A percentile compares a stretch with the other conserved stretches of the same genome.
These are phyloP conservation scores for Bathybates hornii DNA, from an alignment of 2,113 vertebrate genomes.

Conservation along the genomic window DNA sequence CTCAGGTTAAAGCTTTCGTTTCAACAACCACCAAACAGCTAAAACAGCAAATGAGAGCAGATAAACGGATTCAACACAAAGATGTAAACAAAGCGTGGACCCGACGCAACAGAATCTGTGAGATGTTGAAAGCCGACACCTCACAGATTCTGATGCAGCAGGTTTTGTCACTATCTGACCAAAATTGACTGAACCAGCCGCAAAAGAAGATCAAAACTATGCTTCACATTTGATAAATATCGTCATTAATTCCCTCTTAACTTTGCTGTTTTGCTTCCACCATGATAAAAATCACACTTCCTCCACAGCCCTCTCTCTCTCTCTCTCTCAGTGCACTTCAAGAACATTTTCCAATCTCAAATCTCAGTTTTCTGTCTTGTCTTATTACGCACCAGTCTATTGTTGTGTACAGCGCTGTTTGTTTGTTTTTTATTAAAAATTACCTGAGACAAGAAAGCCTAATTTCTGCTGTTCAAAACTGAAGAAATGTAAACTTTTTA, in stretches of 20 bases:
- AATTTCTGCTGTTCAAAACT: neutral
- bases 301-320: neutral
- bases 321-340: neutral
- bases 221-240: neutral
- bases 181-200: neutral
- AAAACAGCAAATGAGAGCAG: neutral
- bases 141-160: neutral
- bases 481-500: neutral
- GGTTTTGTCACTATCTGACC: neutral
- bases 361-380: neutral
- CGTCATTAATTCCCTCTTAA: neutral
- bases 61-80: neutral
- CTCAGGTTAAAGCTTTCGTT: neutral
- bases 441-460: neutral
- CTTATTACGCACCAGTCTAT: neutral
- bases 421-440: neutral
- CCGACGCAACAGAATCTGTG: fast-evolving
- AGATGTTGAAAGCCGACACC: neutral
- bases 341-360: neutral
- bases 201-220: neutral
- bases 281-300: neutral
- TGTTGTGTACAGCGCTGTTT: neutral
- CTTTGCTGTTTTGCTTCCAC: neutral
- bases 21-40: neutral
- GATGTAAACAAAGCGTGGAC: neutral